Percentiles rank a stretch among this genome's conserved stretches.
Conservation (phyloP, 2,797 vertebrate species). For the Loriculus beryllinus region DNA sequence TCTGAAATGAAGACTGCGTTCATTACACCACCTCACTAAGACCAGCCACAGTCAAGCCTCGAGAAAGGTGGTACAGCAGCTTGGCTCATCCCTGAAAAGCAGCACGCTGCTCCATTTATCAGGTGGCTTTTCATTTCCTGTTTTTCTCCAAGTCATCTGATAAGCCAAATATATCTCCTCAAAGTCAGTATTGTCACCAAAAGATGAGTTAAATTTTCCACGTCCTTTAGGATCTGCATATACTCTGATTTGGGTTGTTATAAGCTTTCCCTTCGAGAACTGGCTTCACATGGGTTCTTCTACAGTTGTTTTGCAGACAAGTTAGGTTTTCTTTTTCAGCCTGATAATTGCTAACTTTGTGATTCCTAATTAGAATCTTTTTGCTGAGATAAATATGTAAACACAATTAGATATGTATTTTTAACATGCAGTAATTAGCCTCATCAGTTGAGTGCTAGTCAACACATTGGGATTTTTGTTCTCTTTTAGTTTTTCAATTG, state of each 20-base stretch:
- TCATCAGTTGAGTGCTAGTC: background rate
- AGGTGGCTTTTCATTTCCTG: background rate
- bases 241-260: background rate
- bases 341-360: slow-evolving; percentile 37
- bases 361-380: slow-evolving; percentile 53
- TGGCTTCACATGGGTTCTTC: background rate
- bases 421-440: background rate
- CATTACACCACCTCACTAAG: background rate
- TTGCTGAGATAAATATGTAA: slow-evolving; percentile 57
- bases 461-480: background rate
- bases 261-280: background rate
- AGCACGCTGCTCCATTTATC: background rate
- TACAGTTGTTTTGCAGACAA: background rate
- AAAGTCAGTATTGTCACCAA: background rate
- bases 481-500: background rate
- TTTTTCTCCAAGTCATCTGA: background rate
- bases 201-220: background rate
- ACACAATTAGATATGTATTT: slow-evolving; percentile 22
- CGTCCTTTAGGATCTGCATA: background rate
- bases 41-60: background rate
- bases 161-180: background rate
- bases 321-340: slow-evolving; percentile 2
- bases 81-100: background rate
- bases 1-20: background rate
- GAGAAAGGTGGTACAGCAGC: background rate